A percentile compares a stretch with the other conserved stretches of the same genome.
phyloP scores from a whole-genome alignment of 1,140 invertebrate species.

The Cherax destructor region DNA sequence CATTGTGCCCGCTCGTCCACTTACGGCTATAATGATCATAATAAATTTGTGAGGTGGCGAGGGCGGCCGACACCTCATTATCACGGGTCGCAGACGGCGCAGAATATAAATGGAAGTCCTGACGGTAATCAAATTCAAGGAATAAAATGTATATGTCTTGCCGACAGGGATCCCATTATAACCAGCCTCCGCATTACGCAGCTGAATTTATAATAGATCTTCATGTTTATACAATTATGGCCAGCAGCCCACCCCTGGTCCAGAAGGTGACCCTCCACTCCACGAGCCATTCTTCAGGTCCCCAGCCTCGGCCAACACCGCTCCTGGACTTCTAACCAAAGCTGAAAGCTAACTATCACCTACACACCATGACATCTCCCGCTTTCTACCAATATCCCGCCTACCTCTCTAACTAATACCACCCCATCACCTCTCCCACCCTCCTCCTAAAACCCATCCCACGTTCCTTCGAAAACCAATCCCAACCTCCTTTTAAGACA shows the following conservation, averaged over 20 bases:
- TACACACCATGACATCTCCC: no score
- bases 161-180: conserved; percentile 32
- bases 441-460: no score
- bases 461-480: no score
- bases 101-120: conserved; percentile 33
- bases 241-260: neutral
- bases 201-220: conserved; percentile 41
- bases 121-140: conserved; percentile 51
- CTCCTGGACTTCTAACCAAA: neutral
- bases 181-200: conserved; percentile 47
- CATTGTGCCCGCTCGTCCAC: conserved; percentile 6
- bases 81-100: neutral
- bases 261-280: neutral
- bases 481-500: no score
- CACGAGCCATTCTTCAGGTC: neutral
- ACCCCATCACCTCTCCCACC: no score
- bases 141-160: conserved; percentile 54
- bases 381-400: no score
- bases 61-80: conserved; percentile 18
- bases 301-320: neutral
- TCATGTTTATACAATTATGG: conserved; percentile 58
- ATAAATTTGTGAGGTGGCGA: conserved; percentile 33
- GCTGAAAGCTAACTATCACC: no score
- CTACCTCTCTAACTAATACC: no score
- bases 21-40: conserved; percentile 37